phyloP scores from a whole-genome alignment of 2,888 invertebrate species.

The Colostygia pectinataria region DNA sequence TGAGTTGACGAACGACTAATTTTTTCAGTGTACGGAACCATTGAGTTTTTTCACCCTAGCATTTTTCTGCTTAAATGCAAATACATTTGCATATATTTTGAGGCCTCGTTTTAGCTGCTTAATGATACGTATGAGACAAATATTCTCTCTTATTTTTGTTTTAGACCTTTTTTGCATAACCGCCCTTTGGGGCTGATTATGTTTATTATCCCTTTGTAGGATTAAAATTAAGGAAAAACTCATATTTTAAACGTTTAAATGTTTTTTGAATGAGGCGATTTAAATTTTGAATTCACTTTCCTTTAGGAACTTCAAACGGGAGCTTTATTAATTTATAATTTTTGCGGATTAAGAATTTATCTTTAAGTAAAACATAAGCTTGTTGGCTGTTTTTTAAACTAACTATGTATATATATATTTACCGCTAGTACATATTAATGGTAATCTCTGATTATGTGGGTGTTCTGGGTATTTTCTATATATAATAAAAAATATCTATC shows the following conservation, averaged over 20 bases:
- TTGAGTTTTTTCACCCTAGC: slow-evolving; percentile 6
- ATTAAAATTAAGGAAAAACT: slow-evolving; percentile 46
- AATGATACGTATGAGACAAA: slow-evolving; percentile 70
- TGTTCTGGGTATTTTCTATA: too few relatives aligned
- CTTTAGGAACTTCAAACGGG: slow-evolving; percentile 17
- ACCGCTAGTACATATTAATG: too few relatives aligned
- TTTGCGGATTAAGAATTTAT: slow-evolving; percentile 8
- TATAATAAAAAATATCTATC: too few relatives aligned
- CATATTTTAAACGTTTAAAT: slow-evolving; percentile 39
- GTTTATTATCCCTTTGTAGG: slow-evolving; percentile 38
- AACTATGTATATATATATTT: too few relatives aligned
- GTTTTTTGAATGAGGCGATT: slow-evolving; percentile 34
- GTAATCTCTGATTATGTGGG: too few relatives aligned
- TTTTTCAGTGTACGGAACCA: slow-evolving; percentile 18
- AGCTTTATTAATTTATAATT: slow-evolving; percentile 18
- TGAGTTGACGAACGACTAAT: too few relatives aligned
- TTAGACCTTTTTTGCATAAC: slow-evolving; percentile 56
- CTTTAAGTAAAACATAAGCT: background rate
- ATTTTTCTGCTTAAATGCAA: slow-evolving; percentile 38
- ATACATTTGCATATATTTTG: slow-evolving; percentile 69
- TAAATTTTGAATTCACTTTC: slow-evolving; percentile 19
- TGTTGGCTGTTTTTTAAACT: background rate
- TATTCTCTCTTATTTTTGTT: slow-evolving; percentile 63
- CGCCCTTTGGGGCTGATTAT: slow-evolving; percentile 51
- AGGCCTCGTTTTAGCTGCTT: slow-evolving; percentile 65